Conservation (phyloP, 2,888 invertebrate genomes). For the Aplocera efformata region DNA sequence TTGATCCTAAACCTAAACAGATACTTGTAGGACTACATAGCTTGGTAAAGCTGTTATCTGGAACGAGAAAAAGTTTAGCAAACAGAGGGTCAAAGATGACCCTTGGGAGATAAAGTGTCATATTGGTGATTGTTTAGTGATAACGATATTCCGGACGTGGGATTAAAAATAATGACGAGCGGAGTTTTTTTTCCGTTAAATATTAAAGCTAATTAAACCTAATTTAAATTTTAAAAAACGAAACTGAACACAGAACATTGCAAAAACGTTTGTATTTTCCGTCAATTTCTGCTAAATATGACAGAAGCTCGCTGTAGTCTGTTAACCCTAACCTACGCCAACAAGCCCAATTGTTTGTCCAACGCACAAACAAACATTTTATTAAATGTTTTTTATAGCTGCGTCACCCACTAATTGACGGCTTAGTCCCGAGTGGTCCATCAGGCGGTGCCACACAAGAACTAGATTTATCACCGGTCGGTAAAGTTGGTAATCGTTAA, state of each 20-base stretch:
- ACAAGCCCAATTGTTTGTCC: constrained; percentile 33
- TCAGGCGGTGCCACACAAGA: constrained; percentile 24
- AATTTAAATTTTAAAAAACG: too few relatives aligned
- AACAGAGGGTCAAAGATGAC: constrained; percentile 12
- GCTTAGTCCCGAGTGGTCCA: constrained; percentile 36
- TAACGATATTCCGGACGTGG: too few relatives aligned
- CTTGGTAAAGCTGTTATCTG: too few relatives aligned
- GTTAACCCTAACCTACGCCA: constrained; percentile 25
- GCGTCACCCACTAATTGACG: constrained; percentile 53
- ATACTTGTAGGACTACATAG: too few relatives aligned
- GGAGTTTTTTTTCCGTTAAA: too few relatives aligned
- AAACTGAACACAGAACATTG: too few relatives aligned
- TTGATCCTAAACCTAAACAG: too few relatives aligned
- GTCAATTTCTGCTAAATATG: too few relatives aligned
- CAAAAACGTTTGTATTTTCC: too few relatives aligned
- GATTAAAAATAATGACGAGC: too few relatives aligned
- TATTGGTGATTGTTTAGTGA: constrained; percentile 3
- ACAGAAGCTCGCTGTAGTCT: too few relatives aligned
- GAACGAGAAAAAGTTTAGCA: constrained; percentile 12
- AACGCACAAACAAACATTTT: constrained; percentile 25
- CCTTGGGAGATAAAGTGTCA: constrained; percentile 14
- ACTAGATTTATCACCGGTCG: constrained; percentile 24
- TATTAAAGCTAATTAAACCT: too few relatives aligned
- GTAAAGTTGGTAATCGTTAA: constrained; percentile 30
- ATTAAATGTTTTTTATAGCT: constrained; percentile 40